Evolutionary conservation across 2,113 vertebrate genomes (phyloP).

Genomic region (Hoplias malabaricus): DNA sequence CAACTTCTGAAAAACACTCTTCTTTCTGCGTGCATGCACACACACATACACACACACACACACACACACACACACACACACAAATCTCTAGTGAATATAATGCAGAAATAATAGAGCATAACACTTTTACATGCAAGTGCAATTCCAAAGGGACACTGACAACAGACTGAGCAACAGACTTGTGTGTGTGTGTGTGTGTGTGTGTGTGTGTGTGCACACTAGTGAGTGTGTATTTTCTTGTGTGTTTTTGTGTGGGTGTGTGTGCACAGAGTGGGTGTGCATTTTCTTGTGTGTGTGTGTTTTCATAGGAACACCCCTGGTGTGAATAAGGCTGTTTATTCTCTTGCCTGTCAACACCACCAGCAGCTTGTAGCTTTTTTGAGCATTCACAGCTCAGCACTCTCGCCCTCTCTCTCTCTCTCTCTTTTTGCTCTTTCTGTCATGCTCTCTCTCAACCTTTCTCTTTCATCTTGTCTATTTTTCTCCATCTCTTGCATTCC

Average conservation of each 20-base stretch:
- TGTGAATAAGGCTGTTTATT: constrained; percentile 33
- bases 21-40: too few relatives aligned
- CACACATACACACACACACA: neutral
- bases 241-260: constrained; percentile 24
- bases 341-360: constrained; percentile 37
- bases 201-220: constrained; percentile 16
- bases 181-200: too few relatives aligned
- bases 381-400: neutral
- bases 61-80: constrained; percentile 13
- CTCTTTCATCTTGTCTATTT: neutral
- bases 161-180: neutral
- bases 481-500: too few relatives aligned
- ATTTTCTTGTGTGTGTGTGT: constrained; percentile 11
- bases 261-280: neutral
- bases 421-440: neutral
- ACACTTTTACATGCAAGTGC: constrained; percentile 31
- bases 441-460: neutral
- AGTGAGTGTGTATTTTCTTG: constrained; percentile 11
- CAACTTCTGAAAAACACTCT: neutral
- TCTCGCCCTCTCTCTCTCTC: neutral
- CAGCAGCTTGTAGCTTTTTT: constrained; percentile 29
- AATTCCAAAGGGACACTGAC: neutral
- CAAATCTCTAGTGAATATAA: constrained; percentile 1
- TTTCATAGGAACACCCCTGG: constrained; percentile 22
- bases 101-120: constrained; percentile 1